phyloP scores from a whole-genome alignment of 2,797 vertebrate genomes.

The Monodelphis domestica region DNA sequence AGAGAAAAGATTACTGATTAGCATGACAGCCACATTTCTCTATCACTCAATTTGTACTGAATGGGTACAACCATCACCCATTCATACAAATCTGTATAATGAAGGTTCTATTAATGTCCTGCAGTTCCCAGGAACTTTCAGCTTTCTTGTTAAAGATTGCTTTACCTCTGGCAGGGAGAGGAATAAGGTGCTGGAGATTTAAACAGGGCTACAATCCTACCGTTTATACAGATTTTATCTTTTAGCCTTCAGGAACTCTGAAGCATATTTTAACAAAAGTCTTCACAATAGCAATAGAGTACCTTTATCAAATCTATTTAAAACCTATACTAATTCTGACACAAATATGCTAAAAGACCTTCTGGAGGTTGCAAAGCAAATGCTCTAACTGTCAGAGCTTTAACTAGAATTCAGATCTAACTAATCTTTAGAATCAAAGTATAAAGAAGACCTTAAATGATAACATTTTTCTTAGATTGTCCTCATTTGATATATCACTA shows the following conservation, averaged over 20 bases:
- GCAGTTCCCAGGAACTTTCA: conserved; percentile 47
- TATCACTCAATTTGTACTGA: conserved; percentile 61
- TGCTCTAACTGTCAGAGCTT: not conserved
- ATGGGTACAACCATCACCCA: conserved; percentile 37
- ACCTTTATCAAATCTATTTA: conserved; percentile 27
- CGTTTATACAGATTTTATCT: not conserved
- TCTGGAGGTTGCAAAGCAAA: conserved; percentile 23
- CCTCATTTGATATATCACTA: not conserved
- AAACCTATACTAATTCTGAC: not conserved
- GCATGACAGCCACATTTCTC: conserved; percentile 63
- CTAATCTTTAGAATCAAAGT: conserved; percentile 25
- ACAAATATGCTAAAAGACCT: not conserved
- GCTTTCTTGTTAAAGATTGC: not conserved
- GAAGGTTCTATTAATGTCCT: conserved; percentile 51
- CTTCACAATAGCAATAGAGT: not conserved
- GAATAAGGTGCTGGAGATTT: not conserved
- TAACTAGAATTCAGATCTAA: not conserved
- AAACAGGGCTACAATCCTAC: not conserved
- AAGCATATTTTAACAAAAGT: not conserved
- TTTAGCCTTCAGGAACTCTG: not conserved
- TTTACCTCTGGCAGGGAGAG: not conserved
- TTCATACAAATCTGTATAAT: conserved; percentile 20
- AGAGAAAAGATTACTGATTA: conserved; percentile 54
- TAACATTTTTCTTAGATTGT: not conserved
- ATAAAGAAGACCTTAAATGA: conserved; percentile 23